Base-by-base conservation (phyloP, 2,113 vertebrate species). In the Struthio camelus region DNA sequence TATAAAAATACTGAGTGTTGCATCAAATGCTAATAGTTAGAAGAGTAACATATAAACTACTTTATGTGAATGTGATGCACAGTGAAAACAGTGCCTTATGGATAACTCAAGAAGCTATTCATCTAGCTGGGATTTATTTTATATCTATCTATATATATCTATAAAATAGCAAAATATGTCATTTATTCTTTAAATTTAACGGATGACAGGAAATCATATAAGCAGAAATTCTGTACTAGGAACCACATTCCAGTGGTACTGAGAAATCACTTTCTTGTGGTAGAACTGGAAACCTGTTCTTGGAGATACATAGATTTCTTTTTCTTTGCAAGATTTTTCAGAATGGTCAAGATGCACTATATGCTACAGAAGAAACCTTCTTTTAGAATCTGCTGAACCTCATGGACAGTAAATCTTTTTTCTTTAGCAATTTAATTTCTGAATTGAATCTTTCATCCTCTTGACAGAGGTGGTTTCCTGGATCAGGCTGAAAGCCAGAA, bases 391-490 rank as follows among this genome's bases (percentile, higher is more conserved):
- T 14, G 3, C 67, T 48, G 64, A 87, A 54, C 62, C 85, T 95
- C 93, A 77, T 71, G 93, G 80, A 78, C 46, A 64, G 54, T 95
- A 95, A 93, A 94, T 85, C 87, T 96, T 96, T 93, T 93, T 96
- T 97, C 94, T 89, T 87, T 48, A 83, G 70, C 88, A 95, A 85
- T 93, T 93, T 89, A 93, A 94, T 97, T 85, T 85, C 61, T 78
- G 80, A 64, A 88, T 97, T 96, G 95, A 91, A 94, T 96, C 92
- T 97, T 96, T 88, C 82, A 87, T 91, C 90, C 93, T 69, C 53
- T 61, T 84, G 86, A 92, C 92, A 97, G 96, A 97, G 97, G 95
- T 96, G 96, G 96, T 96, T 97, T 96, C 61, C 69, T 87, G 72
- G 62, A 94, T 94, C 83, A 96, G 92, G 90, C 90, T 96, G 54